These are phyloP conservation scores for Nebria ingens DNA, from an alignment of 1,140 invertebrate species.

Conservation along the genomic window DNA sequence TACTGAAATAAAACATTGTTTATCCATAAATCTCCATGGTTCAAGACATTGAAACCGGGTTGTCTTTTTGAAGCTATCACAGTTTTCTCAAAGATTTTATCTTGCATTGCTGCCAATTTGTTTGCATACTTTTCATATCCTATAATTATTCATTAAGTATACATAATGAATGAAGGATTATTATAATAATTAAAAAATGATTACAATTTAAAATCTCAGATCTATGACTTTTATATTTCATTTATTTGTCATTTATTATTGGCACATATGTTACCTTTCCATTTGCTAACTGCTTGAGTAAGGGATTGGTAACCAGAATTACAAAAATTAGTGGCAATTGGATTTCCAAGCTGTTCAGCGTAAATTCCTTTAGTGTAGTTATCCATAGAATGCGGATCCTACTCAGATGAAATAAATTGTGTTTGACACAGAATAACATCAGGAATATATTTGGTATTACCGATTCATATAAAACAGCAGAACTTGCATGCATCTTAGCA, in stretches of 20 bases:
- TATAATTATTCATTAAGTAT: neutral
- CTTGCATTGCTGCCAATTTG: constrained; percentile 29
- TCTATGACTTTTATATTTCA: too few relatives aligned
- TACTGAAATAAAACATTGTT: constrained; percentile 52
- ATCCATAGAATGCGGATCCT: neutral
- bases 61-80: constrained; percentile 18
- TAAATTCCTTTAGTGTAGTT: neutral
- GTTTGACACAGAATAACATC: neutral
- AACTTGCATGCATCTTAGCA: constrained; percentile 43
- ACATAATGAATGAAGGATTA: too few relatives aligned
- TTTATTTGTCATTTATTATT: neutral
- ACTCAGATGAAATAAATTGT: neutral
- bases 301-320: neutral
- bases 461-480: constrained; percentile 36
- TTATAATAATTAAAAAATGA: too few relatives aligned
- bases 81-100: constrained; percentile 21
- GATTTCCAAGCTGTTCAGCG: neutral
- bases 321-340: neutral
- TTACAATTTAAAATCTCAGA: too few relatives aligned
- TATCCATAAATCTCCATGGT: constrained; percentile 49
- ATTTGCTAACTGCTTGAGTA: neutral
- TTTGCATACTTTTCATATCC: constrained; percentile 25
- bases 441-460: constrained; percentile 19
- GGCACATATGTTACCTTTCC: neutral
- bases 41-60: constrained; percentile 43